Base-by-base conservation (phyloP, 2,113 vertebrate species). In the Misgurnus mizolepis region DNA sequence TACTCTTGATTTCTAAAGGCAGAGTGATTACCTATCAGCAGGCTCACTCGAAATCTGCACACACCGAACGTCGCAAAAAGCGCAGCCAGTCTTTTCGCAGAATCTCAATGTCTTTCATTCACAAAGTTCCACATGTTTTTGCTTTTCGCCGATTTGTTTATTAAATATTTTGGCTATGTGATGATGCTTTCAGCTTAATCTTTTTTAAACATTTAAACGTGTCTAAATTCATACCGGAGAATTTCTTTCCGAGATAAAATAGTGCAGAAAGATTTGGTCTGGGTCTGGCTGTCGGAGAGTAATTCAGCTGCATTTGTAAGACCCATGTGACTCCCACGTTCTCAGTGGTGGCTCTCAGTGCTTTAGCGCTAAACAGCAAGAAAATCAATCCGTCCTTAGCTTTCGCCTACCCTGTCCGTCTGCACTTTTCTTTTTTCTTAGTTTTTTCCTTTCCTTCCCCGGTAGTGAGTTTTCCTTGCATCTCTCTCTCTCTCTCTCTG, bases 281-380 rank as follows among this genome's bases (percentile, higher is more conserved):
- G 22, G 67, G 87, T 89, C 89, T 89, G 86, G 85, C 85, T 88
- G 82, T 91, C 86, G 85, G 83, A 76, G 79, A 90, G 88, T 88
- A 72, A 88, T 91, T 91, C 78, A 78, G 86, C 82, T 71, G 69
- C n/a, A 18, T 81, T 83, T 87, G 85, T 83, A 83, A 81, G 68
- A 76, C 73, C 75, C 41, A 69, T 62, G 64, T 80, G 80, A 82
- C 75, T 62, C 12, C 17, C 75, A 71, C 79, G 71, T 64, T 56
- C 56, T 66, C 62, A 53, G 43, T 17, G 22, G 53, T 43, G 43
- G 53, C 45, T 68, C 83, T 39, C 53, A 41, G 61, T 65, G 18
- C 76, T 69, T 45, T 49, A 65, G 34, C 49, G 49, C 40, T 47
- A 65, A 61, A 66, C 65, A 14, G 76, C 75, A 83, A 88, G 87